Evolutionary conservation across 2,113 vertebrate genomes (phyloP).

Genomic region (Donacobius atricapilla): DNA sequence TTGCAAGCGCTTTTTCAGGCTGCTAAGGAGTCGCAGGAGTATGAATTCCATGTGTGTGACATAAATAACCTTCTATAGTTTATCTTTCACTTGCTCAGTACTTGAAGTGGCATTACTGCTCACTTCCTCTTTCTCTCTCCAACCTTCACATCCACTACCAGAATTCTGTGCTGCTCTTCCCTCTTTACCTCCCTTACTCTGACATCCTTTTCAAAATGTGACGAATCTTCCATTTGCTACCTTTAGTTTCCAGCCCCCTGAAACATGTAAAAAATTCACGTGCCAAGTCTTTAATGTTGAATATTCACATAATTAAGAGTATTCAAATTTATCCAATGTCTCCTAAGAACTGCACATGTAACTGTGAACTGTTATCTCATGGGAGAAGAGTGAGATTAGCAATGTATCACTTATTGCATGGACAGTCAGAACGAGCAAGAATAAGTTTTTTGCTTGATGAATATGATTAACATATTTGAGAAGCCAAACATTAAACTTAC

Average conservation of each 20-base stretch:
- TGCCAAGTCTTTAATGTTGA: background rate
- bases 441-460: background rate
- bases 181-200: background rate
- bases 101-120: background rate
- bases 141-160: background rate
- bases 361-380: background rate
- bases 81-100: background rate
- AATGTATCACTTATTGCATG: background rate
- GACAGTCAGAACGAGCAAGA: background rate
- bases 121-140: background rate
- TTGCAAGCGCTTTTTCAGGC: background rate
- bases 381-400: background rate
- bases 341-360: background rate
- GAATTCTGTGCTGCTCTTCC: background rate
- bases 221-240: background rate
- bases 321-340: background rate
- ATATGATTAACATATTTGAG: background rate
- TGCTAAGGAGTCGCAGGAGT: background rate
- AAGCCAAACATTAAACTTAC: background rate
- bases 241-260: background rate
- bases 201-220: background rate
- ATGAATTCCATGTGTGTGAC: background rate
- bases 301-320: background rate
- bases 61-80: background rate
- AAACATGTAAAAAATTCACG: background rate